Base-by-base conservation (phyloP, 2,113 vertebrate species). In the Pseudolaguvia tuberculata region DNA sequence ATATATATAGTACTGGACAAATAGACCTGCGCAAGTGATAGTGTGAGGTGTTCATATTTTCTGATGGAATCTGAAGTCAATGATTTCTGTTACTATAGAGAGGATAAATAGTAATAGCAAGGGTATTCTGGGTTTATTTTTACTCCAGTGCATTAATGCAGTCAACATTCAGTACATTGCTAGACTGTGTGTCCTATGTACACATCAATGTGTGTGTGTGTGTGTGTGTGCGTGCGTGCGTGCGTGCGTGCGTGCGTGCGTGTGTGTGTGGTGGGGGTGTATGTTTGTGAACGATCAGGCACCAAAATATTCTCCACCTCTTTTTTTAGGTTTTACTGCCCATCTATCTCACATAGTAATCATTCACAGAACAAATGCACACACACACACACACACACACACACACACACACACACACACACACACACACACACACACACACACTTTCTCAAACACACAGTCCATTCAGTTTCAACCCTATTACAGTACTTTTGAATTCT, bases 151-250 rank as follows among this genome's bases (percentile, higher is more conserved):
- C 50, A 20, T 63, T 35, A 42, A 69, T 66, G 39, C 50, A 39
- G 42, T 68, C 42, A 58, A 2, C 68, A 71, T 77, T 77, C 58
- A 71, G 75, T 63, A 66, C 69, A 77, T 72, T 56, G 23, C 68
- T 72, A 10, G 59, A 21, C 56, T 58, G 56, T 48, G 17, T 63
- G 56, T 18, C 17, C 47, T 50, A 0, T 65, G 59, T 58, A 35
- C 48, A 47, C 12, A 17, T 8, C 21, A 42, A 42, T 50, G 52
- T 73, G 35, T 58, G 45, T 52, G 57, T 52, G 25, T 27, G 62
- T 52, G 29, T 76, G 48, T 59, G 42, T 57, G 23, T 39, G 31
- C 56, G 14, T 58, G 52, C 68, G 35, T 67, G 45, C 42, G 56
- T 51, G 25, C 15, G 61, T 51, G 45, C 72, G 55, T 58, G 42